These are phyloP conservation scores for Minunthozetes semirufus DNA, from an alignment of 2,888 invertebrate species.

Conservation along the genomic window DNA sequence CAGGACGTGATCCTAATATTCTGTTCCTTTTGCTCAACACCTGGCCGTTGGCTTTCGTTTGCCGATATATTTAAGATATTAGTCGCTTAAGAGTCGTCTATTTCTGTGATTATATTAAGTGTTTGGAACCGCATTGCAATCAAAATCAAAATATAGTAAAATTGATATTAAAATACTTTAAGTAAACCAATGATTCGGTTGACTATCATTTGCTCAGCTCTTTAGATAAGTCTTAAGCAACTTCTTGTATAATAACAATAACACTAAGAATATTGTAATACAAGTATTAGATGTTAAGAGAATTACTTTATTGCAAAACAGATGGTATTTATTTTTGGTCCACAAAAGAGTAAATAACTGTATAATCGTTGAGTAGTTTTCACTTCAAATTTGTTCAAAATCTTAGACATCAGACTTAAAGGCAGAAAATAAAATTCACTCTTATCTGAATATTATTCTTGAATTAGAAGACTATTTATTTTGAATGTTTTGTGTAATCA, in stretches of 20 bases:
- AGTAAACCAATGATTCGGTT: neutral
- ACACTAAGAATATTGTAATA: slow-evolving; percentile 1
- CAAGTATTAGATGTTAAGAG: neutral
- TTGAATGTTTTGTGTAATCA: neutral
- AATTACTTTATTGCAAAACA: slow-evolving; percentile 14
- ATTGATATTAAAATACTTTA: slow-evolving; percentile 15
- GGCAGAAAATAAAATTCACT: neutral
- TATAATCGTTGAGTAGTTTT: neutral
- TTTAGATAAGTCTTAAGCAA: slow-evolving; percentile 25
- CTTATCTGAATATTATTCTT: neutral
- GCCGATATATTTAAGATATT: slow-evolving; percentile 20
- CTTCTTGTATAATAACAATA: slow-evolving; percentile 5
- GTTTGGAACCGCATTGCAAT: slow-evolving; percentile 24
- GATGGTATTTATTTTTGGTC: slow-evolving; percentile 16
- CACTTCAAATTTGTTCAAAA: slow-evolving; percentile 3
- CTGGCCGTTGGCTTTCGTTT: slow-evolving; percentile 21
- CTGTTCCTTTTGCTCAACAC: slow-evolving; percentile 24
- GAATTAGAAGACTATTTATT: neutral
- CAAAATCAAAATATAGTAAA: neutral
- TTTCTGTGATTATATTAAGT: slow-evolving; percentile 13
- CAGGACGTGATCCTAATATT: slow-evolving; percentile 32
- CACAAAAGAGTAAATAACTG: neutral
- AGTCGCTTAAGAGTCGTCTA: slow-evolving; percentile 17
- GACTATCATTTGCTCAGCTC: slow-evolving; percentile 16
- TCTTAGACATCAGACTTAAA: neutral